Evolutionary conservation across 1,140 invertebrate species (phyloP).

Genomic region (Drosophila watanabei): DNA sequence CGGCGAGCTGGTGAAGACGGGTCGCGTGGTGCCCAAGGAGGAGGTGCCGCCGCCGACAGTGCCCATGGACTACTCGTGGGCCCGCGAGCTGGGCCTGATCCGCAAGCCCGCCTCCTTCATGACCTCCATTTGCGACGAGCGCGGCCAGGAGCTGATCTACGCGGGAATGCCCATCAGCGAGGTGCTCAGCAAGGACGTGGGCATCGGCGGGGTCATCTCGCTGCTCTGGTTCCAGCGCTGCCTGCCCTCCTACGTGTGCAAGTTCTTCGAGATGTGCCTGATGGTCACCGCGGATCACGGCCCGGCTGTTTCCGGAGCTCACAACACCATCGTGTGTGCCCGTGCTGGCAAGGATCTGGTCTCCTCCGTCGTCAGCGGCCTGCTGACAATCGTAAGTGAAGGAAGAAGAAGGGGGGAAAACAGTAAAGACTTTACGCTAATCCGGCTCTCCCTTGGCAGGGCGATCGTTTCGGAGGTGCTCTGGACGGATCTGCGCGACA

Average conservation of each 20-base stretch:
- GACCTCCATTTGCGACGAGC: constrained; percentile 99
- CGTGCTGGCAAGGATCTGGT: constrained; percentile 99
- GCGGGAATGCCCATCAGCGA: constrained; percentile 99
- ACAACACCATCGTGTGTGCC: constrained; percentile 99
- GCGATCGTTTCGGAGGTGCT: constrained; percentile 99
- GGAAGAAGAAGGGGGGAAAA: no score
- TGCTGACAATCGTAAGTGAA: constrained; percentile 97
- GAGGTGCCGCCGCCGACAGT: constrained; percentile 99
- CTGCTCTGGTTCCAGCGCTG: constrained; percentile 99
- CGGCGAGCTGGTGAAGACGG: constrained; percentile 92
- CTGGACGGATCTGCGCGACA: constrained; percentile 98
- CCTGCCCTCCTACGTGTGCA: constrained; percentile 96
- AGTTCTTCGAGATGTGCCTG: constrained; percentile 99
- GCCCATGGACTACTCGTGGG: constrained; percentile 99
- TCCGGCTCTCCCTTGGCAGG: constrained; percentile 87
- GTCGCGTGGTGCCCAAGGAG: constrained; percentile 93
- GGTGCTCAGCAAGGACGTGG: constrained; percentile 94
- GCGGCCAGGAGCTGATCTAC: constrained; percentile 98
- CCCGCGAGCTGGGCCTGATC: constrained; percentile 98
- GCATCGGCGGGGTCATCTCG: constrained; percentile 98
- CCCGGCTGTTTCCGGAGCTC: constrained; percentile 99
- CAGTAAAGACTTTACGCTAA: neutral
- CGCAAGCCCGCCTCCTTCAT: constrained; percentile 99
- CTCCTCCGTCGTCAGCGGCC: constrained; percentile 97
- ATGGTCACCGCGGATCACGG: constrained; percentile 99